Evolutionary conservation across 2,113 vertebrate species (phyloP).

Genomic region (Numenius arquata): DNA sequence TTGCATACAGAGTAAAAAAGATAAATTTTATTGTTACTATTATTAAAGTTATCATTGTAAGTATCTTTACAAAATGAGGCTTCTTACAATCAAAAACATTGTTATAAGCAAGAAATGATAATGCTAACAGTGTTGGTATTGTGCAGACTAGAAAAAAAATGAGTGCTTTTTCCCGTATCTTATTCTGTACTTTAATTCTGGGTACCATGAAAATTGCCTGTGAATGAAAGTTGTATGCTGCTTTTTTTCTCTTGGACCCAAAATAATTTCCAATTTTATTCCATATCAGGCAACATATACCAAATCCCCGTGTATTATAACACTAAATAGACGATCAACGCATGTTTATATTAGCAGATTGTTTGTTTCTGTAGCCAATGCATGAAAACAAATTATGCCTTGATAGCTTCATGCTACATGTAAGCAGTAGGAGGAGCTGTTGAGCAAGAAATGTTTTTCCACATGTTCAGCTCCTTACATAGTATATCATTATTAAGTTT

Average conservation of each 20-base stretch:
- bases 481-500: fast-evolving
- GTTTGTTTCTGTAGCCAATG: neutral
- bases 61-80: neutral
- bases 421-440: conserved; percentile 50
- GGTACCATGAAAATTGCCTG: neutral
- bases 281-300: neutral
- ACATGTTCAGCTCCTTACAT: fast-evolving
- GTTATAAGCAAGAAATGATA: neutral
- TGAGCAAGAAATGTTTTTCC: conserved; percentile 33
- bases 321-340: fast-evolving
- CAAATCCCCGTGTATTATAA: fast-evolving
- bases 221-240: neutral
- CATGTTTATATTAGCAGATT: neutral
- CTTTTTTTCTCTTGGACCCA: neutral
- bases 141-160: neutral
- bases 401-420: fast-evolving
- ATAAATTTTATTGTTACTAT: neutral
- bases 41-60: neutral
- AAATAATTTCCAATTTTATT: neutral
- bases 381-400: fast-evolving
- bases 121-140: neutral
- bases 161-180: neutral
- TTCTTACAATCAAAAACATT: neutral
- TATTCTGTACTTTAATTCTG: neutral
- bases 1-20: neutral